These are phyloP conservation scores for Nipponacmea schrenckii DNA, from an alignment of 2,888 invertebrate genomes.

Conservation along the genomic window DNA sequence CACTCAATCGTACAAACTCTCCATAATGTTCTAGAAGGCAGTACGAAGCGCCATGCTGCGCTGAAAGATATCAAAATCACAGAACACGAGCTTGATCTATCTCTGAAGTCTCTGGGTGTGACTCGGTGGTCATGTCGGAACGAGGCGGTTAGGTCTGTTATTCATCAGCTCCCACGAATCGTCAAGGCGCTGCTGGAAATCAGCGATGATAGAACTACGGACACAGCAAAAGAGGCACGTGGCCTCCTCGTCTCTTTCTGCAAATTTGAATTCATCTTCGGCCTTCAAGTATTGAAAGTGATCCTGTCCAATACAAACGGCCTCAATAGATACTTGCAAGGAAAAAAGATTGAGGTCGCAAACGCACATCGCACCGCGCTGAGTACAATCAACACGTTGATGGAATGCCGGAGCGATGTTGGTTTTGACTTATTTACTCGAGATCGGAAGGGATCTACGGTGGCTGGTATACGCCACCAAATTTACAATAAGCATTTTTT, in stretches of 20 bases:
- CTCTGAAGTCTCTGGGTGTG: conserved; percentile 3
- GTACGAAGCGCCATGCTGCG: neutral
- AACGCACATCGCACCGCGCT: neutral
- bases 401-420: too few species aligned
- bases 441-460: too few species aligned
- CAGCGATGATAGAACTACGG: neutral
- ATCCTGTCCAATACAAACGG: neutral
- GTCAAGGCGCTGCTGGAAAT: neutral
- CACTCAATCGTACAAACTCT: neutral
- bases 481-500: too few species aligned
- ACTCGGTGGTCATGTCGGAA: conserved; percentile 8
- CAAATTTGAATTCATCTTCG: neutral
- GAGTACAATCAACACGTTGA: neutral
- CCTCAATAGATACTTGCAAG: neutral
- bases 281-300: neutral
- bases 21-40: neutral
- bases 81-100: neutral
- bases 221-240: neutral
- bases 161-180: conserved; percentile 3
- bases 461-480: too few species aligned
- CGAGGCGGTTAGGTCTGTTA: neutral
- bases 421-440: too few species aligned
- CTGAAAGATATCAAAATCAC: neutral
- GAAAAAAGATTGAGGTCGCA: neutral
- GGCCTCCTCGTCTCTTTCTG: neutral